Conservation (phyloP, 2,888 invertebrate species). For the Tanytarsus gracilentus region DNA sequence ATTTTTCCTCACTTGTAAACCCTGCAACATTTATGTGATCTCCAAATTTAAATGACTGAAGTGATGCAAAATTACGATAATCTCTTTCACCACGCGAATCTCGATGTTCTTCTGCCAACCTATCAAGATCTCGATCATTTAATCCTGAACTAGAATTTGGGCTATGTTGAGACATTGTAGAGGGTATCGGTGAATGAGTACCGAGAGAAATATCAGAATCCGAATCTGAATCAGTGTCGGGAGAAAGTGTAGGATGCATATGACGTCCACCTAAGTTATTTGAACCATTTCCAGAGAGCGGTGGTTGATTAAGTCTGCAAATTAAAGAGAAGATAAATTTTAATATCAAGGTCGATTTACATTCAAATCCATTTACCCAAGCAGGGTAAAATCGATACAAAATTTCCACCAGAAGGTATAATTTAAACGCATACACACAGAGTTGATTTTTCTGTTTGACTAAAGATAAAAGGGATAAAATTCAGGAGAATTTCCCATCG, state of each 20-base stretch:
- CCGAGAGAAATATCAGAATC: slow-evolving; percentile 44
- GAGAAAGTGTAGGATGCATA: slow-evolving; percentile 19
- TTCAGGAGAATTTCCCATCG: background rate
- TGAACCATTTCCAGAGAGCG: slow-evolving; percentile 18
- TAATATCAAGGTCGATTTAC: slow-evolving; percentile 22
- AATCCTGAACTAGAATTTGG: slow-evolving; percentile 43
- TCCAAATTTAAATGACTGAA: slow-evolving; percentile 20
- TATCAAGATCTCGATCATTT: slow-evolving; percentile 41
- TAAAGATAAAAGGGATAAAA: slow-evolving; percentile 25
- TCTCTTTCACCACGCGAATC: slow-evolving; percentile 37
- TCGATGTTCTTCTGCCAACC: slow-evolving; percentile 39
- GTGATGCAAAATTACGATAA: slow-evolving; percentile 31
- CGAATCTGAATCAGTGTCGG: slow-evolving; percentile 32
- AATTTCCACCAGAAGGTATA: slow-evolving; percentile 12
- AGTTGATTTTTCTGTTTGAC: slow-evolving; percentile 5
- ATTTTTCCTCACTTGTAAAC: slow-evolving; percentile 20
- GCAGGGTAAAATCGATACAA: background rate
- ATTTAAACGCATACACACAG: background rate
- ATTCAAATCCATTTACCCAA: background rate
- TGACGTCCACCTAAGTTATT: slow-evolving; percentile 21
- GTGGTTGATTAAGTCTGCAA: slow-evolving; percentile 27
- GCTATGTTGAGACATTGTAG: slow-evolving; percentile 43
- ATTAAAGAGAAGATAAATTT: background rate
- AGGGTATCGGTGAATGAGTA: slow-evolving; percentile 44
- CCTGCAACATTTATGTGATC: slow-evolving; percentile 22